These are phyloP conservation scores for Gymnobelideus leadbeateri DNA, from an alignment of 2,113 vertebrate species.

Conservation along the genomic window DNA sequence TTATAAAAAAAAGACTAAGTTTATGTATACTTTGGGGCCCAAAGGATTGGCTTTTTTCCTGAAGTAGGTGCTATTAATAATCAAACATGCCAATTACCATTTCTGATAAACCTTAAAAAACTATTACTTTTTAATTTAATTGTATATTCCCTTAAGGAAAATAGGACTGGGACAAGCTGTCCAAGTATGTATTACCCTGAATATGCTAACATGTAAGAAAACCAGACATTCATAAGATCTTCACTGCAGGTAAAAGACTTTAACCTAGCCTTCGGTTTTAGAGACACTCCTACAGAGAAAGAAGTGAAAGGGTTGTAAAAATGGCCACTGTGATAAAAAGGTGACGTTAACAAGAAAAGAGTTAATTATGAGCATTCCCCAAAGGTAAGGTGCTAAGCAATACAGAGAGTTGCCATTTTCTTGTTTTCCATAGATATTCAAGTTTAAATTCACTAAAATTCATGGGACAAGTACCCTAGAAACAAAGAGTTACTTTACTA, in stretches of 20 bases:
- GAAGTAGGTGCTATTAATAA: constrained; percentile 65
- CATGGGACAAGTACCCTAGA: constrained; percentile 20
- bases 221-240: background rate
- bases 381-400: constrained; percentile 15
- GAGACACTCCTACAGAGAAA: background rate
- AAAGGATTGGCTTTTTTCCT: constrained; percentile 67
- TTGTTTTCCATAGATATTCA: constrained; percentile 7
- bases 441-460: constrained; percentile 2
- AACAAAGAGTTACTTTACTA: constrained; percentile 36
- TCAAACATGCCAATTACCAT: constrained; percentile 60
- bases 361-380: constrained; percentile 30
- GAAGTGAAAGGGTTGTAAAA: background rate
- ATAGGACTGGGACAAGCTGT: constrained; percentile 46
- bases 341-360: constrained; percentile 37
- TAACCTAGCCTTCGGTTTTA: constrained; percentile 26
- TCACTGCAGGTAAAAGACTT: background rate
- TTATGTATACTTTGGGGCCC: constrained; percentile 58
- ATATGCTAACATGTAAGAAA: constrained; percentile 47
- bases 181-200: constrained; percentile 34
- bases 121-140: constrained; percentile 61
- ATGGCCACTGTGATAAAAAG: constrained; percentile 9
- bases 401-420: background rate
- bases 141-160: constrained; percentile 56
- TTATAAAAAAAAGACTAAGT: constrained; percentile 64
- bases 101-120: constrained; percentile 66